phyloP scores from a whole-genome alignment of 2,888 invertebrate genomes.

The Laothoe populi region DNA sequence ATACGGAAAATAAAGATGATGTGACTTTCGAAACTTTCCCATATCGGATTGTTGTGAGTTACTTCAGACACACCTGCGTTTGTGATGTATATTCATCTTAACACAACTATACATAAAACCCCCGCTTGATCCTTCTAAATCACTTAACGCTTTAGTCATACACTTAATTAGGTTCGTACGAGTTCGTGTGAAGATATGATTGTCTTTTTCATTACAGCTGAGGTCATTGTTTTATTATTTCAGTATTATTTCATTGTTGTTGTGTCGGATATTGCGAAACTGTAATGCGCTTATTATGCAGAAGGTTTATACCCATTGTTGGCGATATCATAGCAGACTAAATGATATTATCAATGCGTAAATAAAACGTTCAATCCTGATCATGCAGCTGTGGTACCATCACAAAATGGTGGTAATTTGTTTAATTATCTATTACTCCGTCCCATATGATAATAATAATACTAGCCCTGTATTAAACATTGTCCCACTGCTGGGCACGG shows the following conservation, averaged over 20 bases:
- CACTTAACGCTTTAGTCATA: constrained; percentile 34
- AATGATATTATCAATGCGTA: constrained; percentile 8
- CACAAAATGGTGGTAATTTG: too few species aligned
- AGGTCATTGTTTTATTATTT: constrained; percentile 57
- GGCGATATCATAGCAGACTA: neutral
- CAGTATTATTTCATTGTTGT: constrained; percentile 49
- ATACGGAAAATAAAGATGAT: constrained; percentile 34
- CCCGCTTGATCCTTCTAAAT: constrained; percentile 15
- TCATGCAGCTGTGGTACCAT: neutral
- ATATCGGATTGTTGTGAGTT: constrained; percentile 33
- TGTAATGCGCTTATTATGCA: constrained; percentile 27
- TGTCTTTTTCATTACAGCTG: constrained; percentile 48
- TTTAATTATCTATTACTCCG: too few species aligned
- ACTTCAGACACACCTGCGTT: neutral
- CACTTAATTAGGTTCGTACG: constrained; percentile 48
- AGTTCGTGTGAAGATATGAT: constrained; percentile 50
- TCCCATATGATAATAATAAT: too few species aligned
- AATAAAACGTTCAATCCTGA: neutral
- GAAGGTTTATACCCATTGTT: constrained; percentile 24
- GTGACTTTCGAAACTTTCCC: constrained; percentile 39
- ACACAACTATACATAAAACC: neutral
- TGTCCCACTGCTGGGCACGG: too few species aligned
- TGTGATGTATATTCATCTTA: neutral
- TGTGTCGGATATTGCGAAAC: constrained; percentile 50
- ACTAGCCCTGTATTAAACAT: too few species aligned